These are phyloP conservation scores for Xestia ashworthii DNA, from an alignment of 2,888 invertebrate species.

Conservation along the genomic window DNA sequence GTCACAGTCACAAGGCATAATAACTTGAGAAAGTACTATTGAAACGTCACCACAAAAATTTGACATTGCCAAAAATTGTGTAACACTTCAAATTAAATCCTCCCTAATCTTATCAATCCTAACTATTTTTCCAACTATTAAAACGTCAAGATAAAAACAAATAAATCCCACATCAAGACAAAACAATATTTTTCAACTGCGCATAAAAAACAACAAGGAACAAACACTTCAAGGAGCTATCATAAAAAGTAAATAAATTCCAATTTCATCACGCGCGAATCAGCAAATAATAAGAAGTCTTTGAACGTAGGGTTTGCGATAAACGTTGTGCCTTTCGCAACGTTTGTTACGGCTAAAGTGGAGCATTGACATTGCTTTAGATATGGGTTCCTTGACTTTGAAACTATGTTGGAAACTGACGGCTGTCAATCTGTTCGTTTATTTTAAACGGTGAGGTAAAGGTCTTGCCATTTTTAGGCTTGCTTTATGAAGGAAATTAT, in stretches of 20 bases:
- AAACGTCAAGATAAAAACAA: slow-evolving; percentile 2
- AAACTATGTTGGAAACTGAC: slow-evolving; percentile 58
- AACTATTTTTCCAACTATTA: not conserved
- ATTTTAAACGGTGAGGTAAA: slow-evolving; percentile 28
- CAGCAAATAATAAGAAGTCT: slow-evolving; percentile 72
- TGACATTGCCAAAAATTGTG: not conserved
- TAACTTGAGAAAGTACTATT: no score
- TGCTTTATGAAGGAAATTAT: not conserved
- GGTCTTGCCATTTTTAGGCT: not conserved
- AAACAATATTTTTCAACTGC: slow-evolving; percentile 37
- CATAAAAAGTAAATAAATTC: slow-evolving; percentile 57
- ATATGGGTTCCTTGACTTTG: slow-evolving; percentile 79
- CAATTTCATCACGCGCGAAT: slow-evolving; percentile 68
- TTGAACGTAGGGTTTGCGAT: slow-evolving; percentile 68
- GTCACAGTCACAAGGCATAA: no score
- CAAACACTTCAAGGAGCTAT: slow-evolving; percentile 52
- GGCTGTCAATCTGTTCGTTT: slow-evolving; percentile 52
- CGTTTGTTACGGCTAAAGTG: slow-evolving; percentile 71
- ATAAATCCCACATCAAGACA: not conserved
- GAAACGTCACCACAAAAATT: not conserved
- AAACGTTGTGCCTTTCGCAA: slow-evolving; percentile 75
- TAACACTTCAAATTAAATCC: slow-evolving; percentile 25
- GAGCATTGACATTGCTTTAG: slow-evolving; percentile 74
- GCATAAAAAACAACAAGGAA: slow-evolving; percentile 61
- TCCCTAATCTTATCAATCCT: slow-evolving; percentile 22